phyloP scores from a whole-genome alignment of 2,113 vertebrate genomes.

The Morone chrysops region DNA sequence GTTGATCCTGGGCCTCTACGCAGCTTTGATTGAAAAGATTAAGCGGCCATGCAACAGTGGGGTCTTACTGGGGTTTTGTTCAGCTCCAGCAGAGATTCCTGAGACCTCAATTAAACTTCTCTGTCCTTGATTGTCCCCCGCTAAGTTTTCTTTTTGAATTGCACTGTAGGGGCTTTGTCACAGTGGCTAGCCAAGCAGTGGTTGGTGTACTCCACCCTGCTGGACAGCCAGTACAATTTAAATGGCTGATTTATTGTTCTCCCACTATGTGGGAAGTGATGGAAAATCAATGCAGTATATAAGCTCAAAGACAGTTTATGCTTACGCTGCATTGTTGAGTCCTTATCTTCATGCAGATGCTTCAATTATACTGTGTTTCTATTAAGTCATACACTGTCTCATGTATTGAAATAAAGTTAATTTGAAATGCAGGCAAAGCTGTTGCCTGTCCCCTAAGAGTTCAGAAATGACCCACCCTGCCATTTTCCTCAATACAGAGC shows the following conservation, averaged over 20 bases:
- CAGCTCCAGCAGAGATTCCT: constrained; percentile 51
- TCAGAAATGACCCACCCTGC: constrained; percentile 21
- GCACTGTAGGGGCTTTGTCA: constrained; percentile 40
- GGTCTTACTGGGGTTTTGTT: constrained; percentile 39
- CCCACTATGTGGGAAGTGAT: constrained; percentile 52
- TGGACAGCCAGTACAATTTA: constrained; percentile 41
- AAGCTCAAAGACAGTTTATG: constrained; percentile 40
- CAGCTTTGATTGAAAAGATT: constrained; percentile 71
- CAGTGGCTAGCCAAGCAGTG: constrained; percentile 34
- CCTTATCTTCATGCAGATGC: constrained; percentile 65
- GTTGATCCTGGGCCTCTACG: constrained; percentile 43
- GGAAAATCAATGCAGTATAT: constrained; percentile 69
- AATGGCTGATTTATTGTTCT: constrained; percentile 64
- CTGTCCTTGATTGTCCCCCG: constrained; percentile 68
- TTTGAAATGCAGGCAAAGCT: constrained; percentile 41
- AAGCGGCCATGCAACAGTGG: constrained; percentile 35
- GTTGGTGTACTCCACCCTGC: constrained; percentile 22
- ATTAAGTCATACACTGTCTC: constrained; percentile 31
- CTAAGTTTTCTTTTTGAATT: constrained; percentile 44
- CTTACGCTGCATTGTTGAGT: constrained; percentile 54
- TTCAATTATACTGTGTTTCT: constrained; percentile 54
- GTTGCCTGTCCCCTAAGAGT: constrained; percentile 10
- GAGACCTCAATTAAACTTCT: constrained; percentile 67
- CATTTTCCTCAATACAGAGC: constrained; percentile 10
- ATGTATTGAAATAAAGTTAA: constrained; percentile 39